Conservation (phyloP, 2,113 vertebrate genomes). For the Ochotona princeps region DNA sequence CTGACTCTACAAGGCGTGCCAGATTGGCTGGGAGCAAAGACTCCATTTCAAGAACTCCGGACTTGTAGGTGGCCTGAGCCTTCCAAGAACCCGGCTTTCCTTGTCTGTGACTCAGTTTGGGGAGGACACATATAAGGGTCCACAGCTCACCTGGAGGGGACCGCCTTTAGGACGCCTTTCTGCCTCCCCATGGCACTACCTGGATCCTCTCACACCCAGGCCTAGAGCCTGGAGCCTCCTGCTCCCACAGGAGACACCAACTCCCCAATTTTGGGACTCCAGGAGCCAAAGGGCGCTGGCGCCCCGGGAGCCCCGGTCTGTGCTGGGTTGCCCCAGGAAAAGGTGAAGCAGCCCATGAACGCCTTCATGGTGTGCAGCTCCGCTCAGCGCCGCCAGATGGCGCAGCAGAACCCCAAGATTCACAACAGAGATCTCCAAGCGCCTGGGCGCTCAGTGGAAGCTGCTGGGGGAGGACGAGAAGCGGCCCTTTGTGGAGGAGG, state of each 20-base stretch:
- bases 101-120: too few relatives aligned
- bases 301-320: slow-evolving; percentile 51
- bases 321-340: slow-evolving; percentile 88
- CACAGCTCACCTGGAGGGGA: neutral
- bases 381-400: slow-evolving; percentile 92
- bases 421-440: too few relatives aligned
- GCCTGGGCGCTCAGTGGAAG: too few relatives aligned
- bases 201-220: neutral
- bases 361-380: slow-evolving; percentile 99
- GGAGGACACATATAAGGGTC: neutral
- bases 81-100: too few relatives aligned
- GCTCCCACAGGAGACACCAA: slow-evolving; percentile 37
- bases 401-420: slow-evolving; percentile 93
- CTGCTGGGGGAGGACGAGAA: too few relatives aligned
- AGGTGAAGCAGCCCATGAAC: slow-evolving; percentile 96
- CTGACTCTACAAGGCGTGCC: too few relatives aligned
- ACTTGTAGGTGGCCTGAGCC: too few relatives aligned
- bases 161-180: slow-evolving; percentile 2
- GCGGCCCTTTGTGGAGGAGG: too few relatives aligned
- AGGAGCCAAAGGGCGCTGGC: slow-evolving; percentile 55
- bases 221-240: slow-evolving; percentile 69
- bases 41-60: too few relatives aligned
- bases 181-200: slow-evolving; percentile 62
- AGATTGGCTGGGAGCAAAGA: too few relatives aligned
- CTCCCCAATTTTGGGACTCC: slow-evolving; percentile 39